Percentiles rank a stretch among this genome's conserved stretches.
Evolutionary conservation across 2,113 vertebrate genomes (phyloP).

Genomic region (Calyptomena viridis): DNA sequence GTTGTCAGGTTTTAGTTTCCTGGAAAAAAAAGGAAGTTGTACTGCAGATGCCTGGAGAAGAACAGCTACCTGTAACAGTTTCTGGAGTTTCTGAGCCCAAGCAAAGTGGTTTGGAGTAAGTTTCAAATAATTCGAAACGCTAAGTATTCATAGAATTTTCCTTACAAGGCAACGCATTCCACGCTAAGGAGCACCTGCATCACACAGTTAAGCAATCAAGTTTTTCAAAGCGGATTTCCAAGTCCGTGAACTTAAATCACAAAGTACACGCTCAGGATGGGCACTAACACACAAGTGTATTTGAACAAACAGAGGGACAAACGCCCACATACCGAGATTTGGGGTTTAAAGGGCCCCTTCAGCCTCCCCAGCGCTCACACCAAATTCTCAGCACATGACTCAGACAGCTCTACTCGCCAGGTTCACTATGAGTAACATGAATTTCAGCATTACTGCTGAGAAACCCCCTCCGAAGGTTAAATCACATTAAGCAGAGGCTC

Average conservation of each 20-base stretch:
- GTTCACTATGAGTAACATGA: neutral
- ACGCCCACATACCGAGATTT: accelerated
- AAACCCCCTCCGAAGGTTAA: neutral
- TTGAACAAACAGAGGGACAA: neutral
- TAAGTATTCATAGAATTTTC: neutral
- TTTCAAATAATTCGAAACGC: neutral
- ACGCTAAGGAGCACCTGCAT: neutral
- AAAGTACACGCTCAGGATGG: neutral
- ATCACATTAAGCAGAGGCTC: neutral
- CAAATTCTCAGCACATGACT: neutral
- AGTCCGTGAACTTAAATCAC: neutral
- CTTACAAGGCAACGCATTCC: neutral
- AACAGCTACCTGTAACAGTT: neutral
- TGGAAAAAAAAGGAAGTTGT: neutral
- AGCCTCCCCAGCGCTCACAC: neutral
- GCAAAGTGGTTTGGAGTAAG: neutral
- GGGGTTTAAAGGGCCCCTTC: neutral
- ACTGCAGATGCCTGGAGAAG: neutral
- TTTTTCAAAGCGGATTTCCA: neutral
- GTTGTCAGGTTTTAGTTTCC: neutral
- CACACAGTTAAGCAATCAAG: neutral
- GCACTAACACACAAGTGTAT: accelerated
- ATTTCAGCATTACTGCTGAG: neutral
- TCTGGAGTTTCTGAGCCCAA: neutral
- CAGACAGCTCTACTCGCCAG: neutral